Evolutionary conservation across 2,797 vertebrate species (phyloP).

Genomic region (Muscicapa striata): DNA sequence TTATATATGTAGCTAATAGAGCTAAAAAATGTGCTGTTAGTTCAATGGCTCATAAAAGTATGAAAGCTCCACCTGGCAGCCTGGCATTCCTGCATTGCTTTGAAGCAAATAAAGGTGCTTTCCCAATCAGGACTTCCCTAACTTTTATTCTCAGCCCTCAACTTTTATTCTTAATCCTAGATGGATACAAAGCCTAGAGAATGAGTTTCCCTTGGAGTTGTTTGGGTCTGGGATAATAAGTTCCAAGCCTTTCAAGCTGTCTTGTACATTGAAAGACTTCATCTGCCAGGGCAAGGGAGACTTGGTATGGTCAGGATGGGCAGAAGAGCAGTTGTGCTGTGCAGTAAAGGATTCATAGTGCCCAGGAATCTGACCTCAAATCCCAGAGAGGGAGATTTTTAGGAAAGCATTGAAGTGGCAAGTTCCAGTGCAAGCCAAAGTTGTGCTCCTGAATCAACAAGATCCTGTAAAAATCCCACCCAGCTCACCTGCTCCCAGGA

Average conservation of each 20-base stretch:
- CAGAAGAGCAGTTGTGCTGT: not conserved
- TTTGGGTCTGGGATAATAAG: not conserved
- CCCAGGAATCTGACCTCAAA: not conserved
- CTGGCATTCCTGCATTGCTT: not conserved
- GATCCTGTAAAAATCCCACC: not conserved
- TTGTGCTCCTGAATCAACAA: constrained; percentile 4
- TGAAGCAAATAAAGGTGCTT: not conserved
- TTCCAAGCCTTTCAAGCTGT: not conserved
- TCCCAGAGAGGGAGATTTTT: not conserved
- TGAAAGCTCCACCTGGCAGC: constrained; percentile 13
- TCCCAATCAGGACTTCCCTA: not conserved
- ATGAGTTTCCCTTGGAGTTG: not conserved
- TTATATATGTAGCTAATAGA: not conserved
- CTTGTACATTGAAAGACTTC: not conserved
- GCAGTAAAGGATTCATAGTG: not conserved
- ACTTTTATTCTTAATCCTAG: not conserved
- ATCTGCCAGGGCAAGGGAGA: not conserved
- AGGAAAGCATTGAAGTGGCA: not conserved
- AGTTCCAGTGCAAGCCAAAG: not conserved
- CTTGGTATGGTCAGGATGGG: not conserved
- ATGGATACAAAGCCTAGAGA: not conserved
- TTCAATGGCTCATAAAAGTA: not conserved
- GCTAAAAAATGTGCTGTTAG: constrained; percentile 2
- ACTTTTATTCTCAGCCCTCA: not conserved
- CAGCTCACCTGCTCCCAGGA: not conserved